Base-by-base conservation (phyloP, 2,888 invertebrate species). In the Scelioninae gen. 2 region DNA sequence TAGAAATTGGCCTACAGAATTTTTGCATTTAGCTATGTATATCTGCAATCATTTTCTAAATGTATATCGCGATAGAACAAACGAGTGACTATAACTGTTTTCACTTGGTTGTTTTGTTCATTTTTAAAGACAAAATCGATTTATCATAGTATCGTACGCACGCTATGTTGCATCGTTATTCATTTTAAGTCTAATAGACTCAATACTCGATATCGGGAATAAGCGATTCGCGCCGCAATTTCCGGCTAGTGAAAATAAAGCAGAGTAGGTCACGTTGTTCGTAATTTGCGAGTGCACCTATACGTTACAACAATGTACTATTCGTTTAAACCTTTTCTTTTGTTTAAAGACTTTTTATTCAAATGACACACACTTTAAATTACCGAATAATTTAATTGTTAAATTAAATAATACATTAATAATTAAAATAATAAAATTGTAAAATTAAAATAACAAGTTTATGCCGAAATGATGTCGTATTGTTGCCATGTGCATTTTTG, bases 241-340 rank as follows among this genome's bases (percentile, higher is more conserved):
- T 70, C 69, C 69, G 69, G 48, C 55, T 70, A 63, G 63, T 63
- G 39, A 63, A 70, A 70, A 70, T 55, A 43, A 70, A 48, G 69
- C 55, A 55, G 68, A 52, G 69, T 55, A 69, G 69, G 53, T 69
- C 61, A 53, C 39, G 61, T 31, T 22, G 13, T 10, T 10, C 6
- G 41, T 41, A 67, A 69, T 69, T 60, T 69, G 46, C 69, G 46
- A 53, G 60, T 60, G 6, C 48, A 39, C 39, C 13, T n/a, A n/a
- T n/a, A n/a, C n/a, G n/a, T n/a, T n/a, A n/a, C n/a, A n/a, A n/a
- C n/a, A n/a, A n/a, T n/a, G n/a, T n/a, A n/a, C n/a, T n/a, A n/a
- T n/a, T 37, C 9, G 13, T 13, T 37, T 37, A 37, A 37, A 4
- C 1, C 9, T 37, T 37, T 13, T 15, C 13, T n/a, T n/a, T 33